Base-by-base conservation (phyloP, 2,888 invertebrate genomes). In the Volucella inanis region DNA sequence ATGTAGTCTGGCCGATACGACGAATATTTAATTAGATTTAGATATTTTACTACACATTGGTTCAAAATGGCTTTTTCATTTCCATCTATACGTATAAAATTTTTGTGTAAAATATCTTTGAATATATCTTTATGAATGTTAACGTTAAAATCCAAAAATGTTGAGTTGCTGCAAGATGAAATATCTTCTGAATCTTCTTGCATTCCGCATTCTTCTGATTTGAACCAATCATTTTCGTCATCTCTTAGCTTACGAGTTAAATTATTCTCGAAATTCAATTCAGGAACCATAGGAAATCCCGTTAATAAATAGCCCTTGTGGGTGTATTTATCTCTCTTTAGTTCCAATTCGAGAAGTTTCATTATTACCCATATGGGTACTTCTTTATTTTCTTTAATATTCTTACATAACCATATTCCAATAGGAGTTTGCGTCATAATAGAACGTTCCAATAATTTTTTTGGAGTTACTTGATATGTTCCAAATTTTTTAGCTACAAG, bases 231-330 rank as follows among this genome's bases (percentile, higher is more conserved):
- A 52, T 57, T 14, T 38, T 15, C 39, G 8, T 52, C 31, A 3
- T 47, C 15, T 22, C 10, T 2, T n/a, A 59, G 57, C 0, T 11
- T n/a, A 14, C 12, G 67, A n/a, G 68, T 47, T 18, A 38, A 15
- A n/a, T 0, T 31, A 4, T 38, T 8, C 11, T 0, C 1, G n/a
- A 15, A 4, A 38, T 6, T 31, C 8, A 91, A 80, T 71, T 90
- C 88, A 62, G 93, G 92, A n/a, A 95, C 92, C 47, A 95, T 89
- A 18, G 95, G 95, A 82, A 95, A 91, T 8, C 95, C 95, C 76
- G 94, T 94, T 87, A 95, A 90, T 2, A 95, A 93, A 92, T 94
- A 95, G 9, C 95, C 95, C 88, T 94, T 92, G 88, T 95, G 94
- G 87, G 91, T 89, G 14, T 94, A 92, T 38, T 93, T 92, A 74